These are phyloP conservation scores for Nixonia krombeini DNA, from an alignment of 1,140 invertebrate genomes.

Conservation along the genomic window DNA sequence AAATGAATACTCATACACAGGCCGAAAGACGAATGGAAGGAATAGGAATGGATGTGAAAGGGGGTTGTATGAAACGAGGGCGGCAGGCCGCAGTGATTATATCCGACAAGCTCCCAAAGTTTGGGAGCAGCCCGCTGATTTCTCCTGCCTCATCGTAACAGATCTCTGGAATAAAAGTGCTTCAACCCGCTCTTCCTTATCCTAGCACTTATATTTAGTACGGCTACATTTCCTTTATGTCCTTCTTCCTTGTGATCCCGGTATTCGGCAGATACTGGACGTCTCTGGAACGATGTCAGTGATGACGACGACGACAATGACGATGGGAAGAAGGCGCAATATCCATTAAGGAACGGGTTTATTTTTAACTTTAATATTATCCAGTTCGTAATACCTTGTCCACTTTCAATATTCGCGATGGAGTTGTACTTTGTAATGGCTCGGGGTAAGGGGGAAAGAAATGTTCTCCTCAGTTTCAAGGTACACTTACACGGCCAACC, in stretches of 20 bases:
- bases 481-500: too few species aligned
- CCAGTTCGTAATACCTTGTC: slow-evolving; percentile 18
- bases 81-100: slow-evolving; percentile 63
- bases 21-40: slow-evolving; percentile 15
- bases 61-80: slow-evolving; percentile 33
- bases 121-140: slow-evolving; percentile 26
- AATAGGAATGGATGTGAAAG: slow-evolving; percentile 16
- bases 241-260: slow-evolving; percentile 23
- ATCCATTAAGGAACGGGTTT: slow-evolving; percentile 19
- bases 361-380: slow-evolving; percentile 49
- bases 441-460: slow-evolving; percentile 11
- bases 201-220: slow-evolving; percentile 68
- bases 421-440: slow-evolving; percentile 8
- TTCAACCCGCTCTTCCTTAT: slow-evolving; percentile 61
- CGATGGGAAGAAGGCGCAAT: too few species aligned
- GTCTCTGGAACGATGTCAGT: slow-evolving; percentile 10
- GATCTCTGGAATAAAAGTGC: slow-evolving; percentile 62
- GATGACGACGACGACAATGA: slow-evolving; percentile 20
- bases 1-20: background rate
- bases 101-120: slow-evolving; percentile 63
- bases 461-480: slow-evolving; percentile 20
- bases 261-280: slow-evolving; percentile 55
- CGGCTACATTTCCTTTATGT: slow-evolving; percentile 57
- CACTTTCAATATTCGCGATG: slow-evolving; percentile 16
- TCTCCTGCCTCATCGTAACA: slow-evolving; percentile 32